These are phyloP conservation scores for Ophthalmolycus amberensis DNA, from an alignment of 2,113 vertebrate species.

Conservation along the genomic window DNA sequence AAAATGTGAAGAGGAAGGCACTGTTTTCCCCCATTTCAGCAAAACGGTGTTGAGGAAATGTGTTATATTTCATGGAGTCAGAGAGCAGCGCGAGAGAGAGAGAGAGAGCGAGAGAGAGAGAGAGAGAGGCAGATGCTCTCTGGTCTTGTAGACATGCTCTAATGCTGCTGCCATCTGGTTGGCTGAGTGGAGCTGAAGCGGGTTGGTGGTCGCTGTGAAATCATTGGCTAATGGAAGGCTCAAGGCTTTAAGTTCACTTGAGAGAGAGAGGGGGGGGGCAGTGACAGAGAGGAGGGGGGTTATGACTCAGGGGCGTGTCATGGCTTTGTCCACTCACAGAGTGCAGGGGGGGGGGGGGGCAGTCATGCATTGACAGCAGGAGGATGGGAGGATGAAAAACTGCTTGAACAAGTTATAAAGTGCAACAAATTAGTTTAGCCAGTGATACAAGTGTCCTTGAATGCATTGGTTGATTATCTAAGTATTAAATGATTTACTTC, in stretches of 20 bases:
- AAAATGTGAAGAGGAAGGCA: not conserved
- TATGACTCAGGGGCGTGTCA: not conserved
- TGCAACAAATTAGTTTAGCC: not conserved
- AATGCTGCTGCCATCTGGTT: slow-evolving; percentile 78
- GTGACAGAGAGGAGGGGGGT: not conserved
- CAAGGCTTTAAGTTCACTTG: slow-evolving; percentile 59
- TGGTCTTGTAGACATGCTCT: slow-evolving; percentile 61
- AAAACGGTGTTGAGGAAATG: slow-evolving; percentile 7
- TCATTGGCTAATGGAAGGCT: slow-evolving; percentile 54
- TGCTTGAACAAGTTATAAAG: slow-evolving; percentile 5
- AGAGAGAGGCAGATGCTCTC: slow-evolving; percentile 63
- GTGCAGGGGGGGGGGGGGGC: slow-evolving; percentile 4
- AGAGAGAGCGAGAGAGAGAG: no score
- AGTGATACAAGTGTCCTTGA: not conserved
- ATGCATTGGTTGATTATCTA: slow-evolving; percentile 5
- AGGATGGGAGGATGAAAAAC: slow-evolving; percentile 13
- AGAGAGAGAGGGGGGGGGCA: slow-evolving; percentile 10
- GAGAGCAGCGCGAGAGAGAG: not conserved
- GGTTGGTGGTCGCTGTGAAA: slow-evolving; percentile 50
- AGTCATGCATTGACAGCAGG: slow-evolving; percentile 43
- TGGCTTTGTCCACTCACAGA: slow-evolving; percentile 54
- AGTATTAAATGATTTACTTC: slow-evolving; percentile 4
- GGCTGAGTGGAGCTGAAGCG: slow-evolving; percentile 54
- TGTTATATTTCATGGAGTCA: not conserved
- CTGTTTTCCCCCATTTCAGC: not conserved